phyloP scores from a whole-genome alignment of 2,888 invertebrate genomes.

The Myathropa florea region DNA sequence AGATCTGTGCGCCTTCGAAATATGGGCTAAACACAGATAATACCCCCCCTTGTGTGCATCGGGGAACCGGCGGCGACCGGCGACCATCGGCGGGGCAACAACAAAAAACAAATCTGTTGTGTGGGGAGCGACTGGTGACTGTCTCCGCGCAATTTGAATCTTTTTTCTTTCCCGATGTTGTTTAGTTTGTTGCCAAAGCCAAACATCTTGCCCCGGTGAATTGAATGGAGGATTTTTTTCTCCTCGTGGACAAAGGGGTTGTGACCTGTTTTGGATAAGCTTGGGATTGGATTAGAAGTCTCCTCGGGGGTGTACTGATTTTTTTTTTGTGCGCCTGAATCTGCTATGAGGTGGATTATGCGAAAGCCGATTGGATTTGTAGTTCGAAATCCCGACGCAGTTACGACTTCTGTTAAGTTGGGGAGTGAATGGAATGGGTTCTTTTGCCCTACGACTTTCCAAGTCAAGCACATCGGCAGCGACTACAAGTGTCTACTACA shows the following conservation, averaged over 20 bases:
- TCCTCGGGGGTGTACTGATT: too few relatives aligned
- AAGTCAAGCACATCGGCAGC: too few relatives aligned
- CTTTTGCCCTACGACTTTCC: too few relatives aligned
- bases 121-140: background rate
- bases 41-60: background rate
- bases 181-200: background rate
- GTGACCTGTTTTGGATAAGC: background rate
- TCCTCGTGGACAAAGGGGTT: too few relatives aligned
- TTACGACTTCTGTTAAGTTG: too few relatives aligned
- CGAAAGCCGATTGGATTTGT: background rate
- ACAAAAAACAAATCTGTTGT: background rate
- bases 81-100: too few relatives aligned
- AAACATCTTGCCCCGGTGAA: background rate
- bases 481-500: too few relatives aligned
- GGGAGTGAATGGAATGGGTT: too few relatives aligned
- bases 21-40: conserved; percentile 21
- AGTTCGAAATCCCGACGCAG: background rate
- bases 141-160: background rate
- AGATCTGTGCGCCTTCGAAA: background rate
- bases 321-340: background rate
- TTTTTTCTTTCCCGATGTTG: background rate
- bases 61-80: too few relatives aligned
- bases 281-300: background rate
- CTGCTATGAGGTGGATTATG: background rate
- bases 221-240: too few relatives aligned